Conservation (phyloP, 2,888 invertebrate species). For the Pediacus dermestoides region DNA sequence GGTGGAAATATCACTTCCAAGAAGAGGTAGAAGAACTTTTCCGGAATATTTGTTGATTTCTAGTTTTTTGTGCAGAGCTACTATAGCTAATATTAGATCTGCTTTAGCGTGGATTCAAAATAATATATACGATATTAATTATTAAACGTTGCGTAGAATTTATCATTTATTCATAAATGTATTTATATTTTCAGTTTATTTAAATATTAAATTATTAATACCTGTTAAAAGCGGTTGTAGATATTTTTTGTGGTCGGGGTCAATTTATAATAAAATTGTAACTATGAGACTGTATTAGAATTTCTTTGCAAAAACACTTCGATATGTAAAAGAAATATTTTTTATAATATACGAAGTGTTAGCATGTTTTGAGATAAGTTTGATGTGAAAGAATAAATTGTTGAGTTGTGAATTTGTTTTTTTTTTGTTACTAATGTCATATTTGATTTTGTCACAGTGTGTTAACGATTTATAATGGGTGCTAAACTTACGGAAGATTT, state of each 20-base stretch:
- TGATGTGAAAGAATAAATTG: no score
- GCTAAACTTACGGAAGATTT: slow-evolving; percentile 38
- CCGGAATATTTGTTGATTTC: slow-evolving; percentile 70
- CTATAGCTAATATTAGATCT: slow-evolving; percentile 57
- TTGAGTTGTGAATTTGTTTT: not conserved
- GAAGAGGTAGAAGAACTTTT: slow-evolving; percentile 58
- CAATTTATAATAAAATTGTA: slow-evolving; percentile 13
- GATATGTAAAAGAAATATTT: not conserved
- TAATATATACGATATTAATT: slow-evolving; percentile 30
- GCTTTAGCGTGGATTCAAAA: slow-evolving; percentile 64
- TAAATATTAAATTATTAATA: slow-evolving; percentile 1
- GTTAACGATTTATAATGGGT: no score
- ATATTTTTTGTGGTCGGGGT: slow-evolving; percentile 12
- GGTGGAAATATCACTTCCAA: slow-evolving; percentile 9
- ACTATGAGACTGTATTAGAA: slow-evolving; percentile 13
- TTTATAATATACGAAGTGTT: not conserved
- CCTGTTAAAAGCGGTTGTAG: slow-evolving; percentile 8
- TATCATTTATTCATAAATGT: slow-evolving; percentile 4
- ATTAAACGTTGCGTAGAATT: slow-evolving; percentile 9
- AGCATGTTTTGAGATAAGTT: no score
- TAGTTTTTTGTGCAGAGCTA: slow-evolving; percentile 63
- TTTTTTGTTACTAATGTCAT: no score
- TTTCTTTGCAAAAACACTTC: slow-evolving; percentile 1
- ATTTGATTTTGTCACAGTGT: no score
- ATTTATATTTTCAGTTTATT: not conserved